Percentiles rank a stretch among this genome's conserved stretches.
Evolutionary conservation across 2,113 vertebrate genomes (phyloP).

Genomic region (Notechis scutatus): DNA sequence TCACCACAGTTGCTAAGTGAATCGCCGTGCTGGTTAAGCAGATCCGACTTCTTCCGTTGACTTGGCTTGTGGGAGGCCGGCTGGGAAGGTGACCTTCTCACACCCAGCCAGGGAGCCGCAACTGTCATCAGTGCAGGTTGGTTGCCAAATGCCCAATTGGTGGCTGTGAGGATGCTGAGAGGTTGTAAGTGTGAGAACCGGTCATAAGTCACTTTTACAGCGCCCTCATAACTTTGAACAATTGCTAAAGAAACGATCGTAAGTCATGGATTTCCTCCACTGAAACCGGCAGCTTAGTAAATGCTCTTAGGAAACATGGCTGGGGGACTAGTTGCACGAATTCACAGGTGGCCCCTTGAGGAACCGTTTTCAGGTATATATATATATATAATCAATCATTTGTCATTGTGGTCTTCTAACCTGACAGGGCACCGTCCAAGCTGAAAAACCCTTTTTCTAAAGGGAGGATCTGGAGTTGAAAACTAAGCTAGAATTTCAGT

Average conservation of each 20-base stretch:
- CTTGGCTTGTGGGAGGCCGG: background rate
- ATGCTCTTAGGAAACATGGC: background rate
- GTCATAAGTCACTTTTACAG: background rate
- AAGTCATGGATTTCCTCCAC: background rate
- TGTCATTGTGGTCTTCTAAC: background rate
- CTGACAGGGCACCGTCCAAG: background rate
- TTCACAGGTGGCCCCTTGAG: background rate
- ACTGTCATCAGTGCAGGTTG: background rate
- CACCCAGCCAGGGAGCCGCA: background rate
- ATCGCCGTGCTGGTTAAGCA: background rate
- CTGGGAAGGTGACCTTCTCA: background rate
- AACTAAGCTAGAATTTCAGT: background rate
- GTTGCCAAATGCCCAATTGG: background rate
- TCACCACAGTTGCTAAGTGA: background rate
- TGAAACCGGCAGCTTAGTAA: background rate
- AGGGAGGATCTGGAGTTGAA: background rate
- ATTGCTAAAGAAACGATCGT: background rate
- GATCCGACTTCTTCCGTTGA: background rate
- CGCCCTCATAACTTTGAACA: background rate
- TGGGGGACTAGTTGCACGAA: background rate
- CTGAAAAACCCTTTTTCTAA: background rate
- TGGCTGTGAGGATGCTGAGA: background rate
- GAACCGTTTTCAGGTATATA: background rate
- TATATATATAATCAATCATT: background rate
- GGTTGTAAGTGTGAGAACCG: background rate